A percentile compares a stretch with the other conserved stretches of the same genome.
These are phyloP conservation scores for Idaea dimidiata DNA, from an alignment of 2,888 invertebrate genomes.

Conservation along the genomic window DNA sequence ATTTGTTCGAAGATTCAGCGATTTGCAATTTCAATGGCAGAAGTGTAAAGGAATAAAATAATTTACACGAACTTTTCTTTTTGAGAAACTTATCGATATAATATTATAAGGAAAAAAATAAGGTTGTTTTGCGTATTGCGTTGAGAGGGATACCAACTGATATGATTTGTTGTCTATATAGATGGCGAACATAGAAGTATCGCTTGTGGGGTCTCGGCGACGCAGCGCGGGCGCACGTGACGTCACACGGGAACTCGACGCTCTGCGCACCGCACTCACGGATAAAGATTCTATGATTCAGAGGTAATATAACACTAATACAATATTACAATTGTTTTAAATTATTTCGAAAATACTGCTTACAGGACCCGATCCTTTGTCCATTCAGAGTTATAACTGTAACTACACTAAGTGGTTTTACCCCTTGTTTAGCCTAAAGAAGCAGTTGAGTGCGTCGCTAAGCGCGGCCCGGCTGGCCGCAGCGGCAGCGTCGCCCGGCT, in stretches of 20 bases:
- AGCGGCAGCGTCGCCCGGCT: constrained; percentile 55
- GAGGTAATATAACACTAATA: constrained; percentile 64
- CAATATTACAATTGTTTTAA: too few species aligned
- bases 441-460: constrained; percentile 83
- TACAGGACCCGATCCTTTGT: not conserved
- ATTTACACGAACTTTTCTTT: too few species aligned
- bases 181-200: constrained; percentile 93
- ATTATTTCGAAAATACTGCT: too few species aligned
- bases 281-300: constrained; percentile 93
- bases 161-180: constrained; percentile 49
- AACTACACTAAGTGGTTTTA: not conserved
- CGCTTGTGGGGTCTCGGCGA: constrained; percentile 74
- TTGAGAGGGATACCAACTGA: constrained; percentile 1
- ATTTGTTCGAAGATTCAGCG: too few species aligned
- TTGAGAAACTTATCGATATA: too few species aligned
- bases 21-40: too few species aligned
- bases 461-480: constrained; percentile 74
- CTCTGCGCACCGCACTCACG: constrained; percentile 84
- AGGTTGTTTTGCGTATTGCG: too few species aligned
- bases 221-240: constrained; percentile 66
- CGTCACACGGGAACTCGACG: constrained; percentile 83
- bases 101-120: too few species aligned
- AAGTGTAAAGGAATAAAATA: too few species aligned
- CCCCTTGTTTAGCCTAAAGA: constrained; percentile 75
- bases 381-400: not conserved